A percentile compares a stretch with the other conserved stretches of the same genome.
Conservation (phyloP, 2,113 vertebrate species). For the Geothlypis trichas region DNA sequence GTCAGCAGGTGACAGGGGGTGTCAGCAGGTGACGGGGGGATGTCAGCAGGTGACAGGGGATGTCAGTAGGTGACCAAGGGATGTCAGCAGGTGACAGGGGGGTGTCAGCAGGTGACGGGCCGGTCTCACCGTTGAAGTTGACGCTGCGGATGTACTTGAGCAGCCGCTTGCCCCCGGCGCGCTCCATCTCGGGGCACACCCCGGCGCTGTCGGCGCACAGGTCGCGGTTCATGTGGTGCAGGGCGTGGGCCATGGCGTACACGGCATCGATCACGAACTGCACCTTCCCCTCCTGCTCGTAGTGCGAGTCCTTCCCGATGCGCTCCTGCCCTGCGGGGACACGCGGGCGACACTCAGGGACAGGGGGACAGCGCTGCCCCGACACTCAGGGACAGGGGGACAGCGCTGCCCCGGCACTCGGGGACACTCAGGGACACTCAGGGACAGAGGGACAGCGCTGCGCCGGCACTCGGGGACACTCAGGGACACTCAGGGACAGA, state of each 20-base stretch:
- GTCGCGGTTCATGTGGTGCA: slow-evolving; percentile 94
- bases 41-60: rapidly evolving
- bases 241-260: slow-evolving; percentile 92
- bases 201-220: slow-evolving; percentile 86
- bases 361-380: background rate
- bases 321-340: slow-evolving; percentile 86
- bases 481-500: background rate
- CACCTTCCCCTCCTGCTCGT: slow-evolving; percentile 96
- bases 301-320: slow-evolving; percentile 89
- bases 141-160: slow-evolving; percentile 92
- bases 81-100: rapidly evolving
- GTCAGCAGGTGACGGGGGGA: rapidly evolving
- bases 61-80: rapidly evolving
- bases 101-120: no score
- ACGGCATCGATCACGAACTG: slow-evolving; percentile 96
- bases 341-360: background rate
- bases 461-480: background rate
- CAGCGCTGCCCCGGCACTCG: background rate
- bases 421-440: no score
- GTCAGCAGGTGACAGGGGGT: background rate
- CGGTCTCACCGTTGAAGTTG: slow-evolving; percentile 85
- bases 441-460: no score
- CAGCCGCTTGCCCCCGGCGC: slow-evolving; percentile 87
- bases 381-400: no score
- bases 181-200: slow-evolving; percentile 90